Conservation (phyloP, 2,888 invertebrate species). For the Pseudococcus viburni region DNA sequence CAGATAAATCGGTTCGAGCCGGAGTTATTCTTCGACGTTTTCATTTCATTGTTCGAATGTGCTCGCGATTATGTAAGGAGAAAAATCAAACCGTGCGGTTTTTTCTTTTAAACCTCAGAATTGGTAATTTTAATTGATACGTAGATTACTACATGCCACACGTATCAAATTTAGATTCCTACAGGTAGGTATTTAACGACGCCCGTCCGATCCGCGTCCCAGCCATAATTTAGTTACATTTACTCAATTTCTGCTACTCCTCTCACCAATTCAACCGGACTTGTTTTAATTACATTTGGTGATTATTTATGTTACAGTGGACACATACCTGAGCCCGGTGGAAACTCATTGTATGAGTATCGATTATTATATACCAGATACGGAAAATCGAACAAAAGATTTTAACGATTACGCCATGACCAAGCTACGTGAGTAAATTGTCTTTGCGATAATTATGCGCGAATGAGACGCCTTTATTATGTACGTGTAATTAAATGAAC, state of each 20-base stretch:
- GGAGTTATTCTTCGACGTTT: no score
- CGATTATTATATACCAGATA: slow-evolving; percentile 93
- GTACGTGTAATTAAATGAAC: background rate
- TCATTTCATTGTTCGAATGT: no score
- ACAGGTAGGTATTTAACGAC: no score
- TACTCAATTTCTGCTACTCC: no score
- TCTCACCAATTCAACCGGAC: no score
- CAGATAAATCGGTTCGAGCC: no score
- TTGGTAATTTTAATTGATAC: background rate
- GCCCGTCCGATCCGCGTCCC: no score
- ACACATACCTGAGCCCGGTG: slow-evolving; percentile 90
- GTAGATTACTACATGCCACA: no score
- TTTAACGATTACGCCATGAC: slow-evolving; percentile 89
- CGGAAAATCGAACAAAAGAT: slow-evolving; percentile 85
- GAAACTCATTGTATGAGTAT: slow-evolving; percentile 96
- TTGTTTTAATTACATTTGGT: slow-evolving; percentile 2
- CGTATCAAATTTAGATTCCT: no score
- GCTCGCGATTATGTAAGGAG: no score
- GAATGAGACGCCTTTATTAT: background rate
- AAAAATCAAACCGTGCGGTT: background rate
- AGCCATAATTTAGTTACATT: no score
- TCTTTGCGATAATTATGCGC: background rate
- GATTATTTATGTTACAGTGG: slow-evolving; percentile 77
- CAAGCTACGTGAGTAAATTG: slow-evolving; percentile 79
- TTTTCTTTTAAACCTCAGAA: background rate